These are phyloP conservation scores for Cuniculus paca DNA, from an alignment of 2,797 vertebrate genomes.

Conservation along the genomic window DNA sequence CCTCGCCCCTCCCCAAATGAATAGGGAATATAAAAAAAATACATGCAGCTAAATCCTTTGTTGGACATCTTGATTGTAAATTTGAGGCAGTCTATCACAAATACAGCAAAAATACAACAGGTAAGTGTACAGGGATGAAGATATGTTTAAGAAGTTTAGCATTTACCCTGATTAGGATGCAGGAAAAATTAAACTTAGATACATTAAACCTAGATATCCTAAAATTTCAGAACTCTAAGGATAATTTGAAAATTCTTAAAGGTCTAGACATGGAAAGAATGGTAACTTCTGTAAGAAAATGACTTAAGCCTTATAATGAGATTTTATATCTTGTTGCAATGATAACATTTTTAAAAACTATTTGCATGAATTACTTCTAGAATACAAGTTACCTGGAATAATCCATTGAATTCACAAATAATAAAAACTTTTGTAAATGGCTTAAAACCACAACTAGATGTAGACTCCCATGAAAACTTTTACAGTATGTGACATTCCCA, in stretches of 20 bases:
- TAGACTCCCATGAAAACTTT: not conserved
- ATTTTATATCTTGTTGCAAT: not conserved
- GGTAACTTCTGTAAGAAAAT: not conserved
- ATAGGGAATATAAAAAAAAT: not conserved
- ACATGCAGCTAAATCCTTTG: not conserved
- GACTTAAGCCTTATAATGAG: not conserved
- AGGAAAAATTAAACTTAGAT: not conserved
- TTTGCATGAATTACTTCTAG: not conserved
- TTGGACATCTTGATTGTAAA: not conserved
- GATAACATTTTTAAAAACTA: not conserved
- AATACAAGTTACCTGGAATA: not conserved
- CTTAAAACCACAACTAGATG: not conserved
- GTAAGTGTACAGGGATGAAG: rapidly evolving
- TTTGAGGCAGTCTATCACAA: not conserved
- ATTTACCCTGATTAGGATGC: not conserved
- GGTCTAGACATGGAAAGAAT: not conserved
- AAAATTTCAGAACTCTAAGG: not conserved
- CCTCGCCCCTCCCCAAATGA: not conserved
- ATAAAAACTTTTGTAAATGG: not conserved
- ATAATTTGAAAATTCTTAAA: not conserved
- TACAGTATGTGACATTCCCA: not conserved
- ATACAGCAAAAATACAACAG: not conserved
- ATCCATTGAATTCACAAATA: not conserved
- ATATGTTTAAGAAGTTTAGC: not conserved
- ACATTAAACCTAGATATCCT: not conserved